phyloP scores from a whole-genome alignment of 2,113 vertebrate genomes.

The Thermophis baileyi region DNA sequence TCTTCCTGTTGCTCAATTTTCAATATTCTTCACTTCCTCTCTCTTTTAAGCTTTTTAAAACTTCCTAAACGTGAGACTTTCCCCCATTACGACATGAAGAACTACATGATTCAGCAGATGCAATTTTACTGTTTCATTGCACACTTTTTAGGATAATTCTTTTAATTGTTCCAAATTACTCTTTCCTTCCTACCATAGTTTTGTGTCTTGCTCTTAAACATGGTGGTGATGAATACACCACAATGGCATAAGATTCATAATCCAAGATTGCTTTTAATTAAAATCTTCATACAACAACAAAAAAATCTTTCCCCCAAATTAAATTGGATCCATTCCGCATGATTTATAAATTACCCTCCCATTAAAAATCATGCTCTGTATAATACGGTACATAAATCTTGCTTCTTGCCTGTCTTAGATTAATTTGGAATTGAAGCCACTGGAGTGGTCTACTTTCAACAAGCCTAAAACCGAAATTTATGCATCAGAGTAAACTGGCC shows the following conservation, averaged over 20 bases:
- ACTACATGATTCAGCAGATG: conserved; percentile 44
- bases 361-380: conserved; percentile 33
- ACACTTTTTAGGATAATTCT: conserved; percentile 12
- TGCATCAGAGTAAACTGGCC: conserved; percentile 31
- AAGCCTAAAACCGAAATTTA: conserved; percentile 40
- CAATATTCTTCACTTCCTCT: conserved; percentile 40
- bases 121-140: conserved; percentile 5
- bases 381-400: conserved; percentile 29
- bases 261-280: conserved; percentile 47
- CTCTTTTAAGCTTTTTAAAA: conserved; percentile 29
- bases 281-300: conserved; percentile 46
- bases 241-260: conserved; percentile 22
- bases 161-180: conserved; percentile 13
- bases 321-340: conserved; percentile 40
- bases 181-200: conserved; percentile 19
- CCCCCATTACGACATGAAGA: conserved; percentile 8
- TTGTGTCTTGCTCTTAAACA: conserved; percentile 20
- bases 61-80: conserved; percentile 46
- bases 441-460: fast-evolving
- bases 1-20: background rate
- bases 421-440: conserved; percentile 53
- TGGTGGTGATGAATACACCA: conserved; percentile 24
- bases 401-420: conserved; percentile 52
- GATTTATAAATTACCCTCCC: conserved; percentile 45
- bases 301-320: conserved; percentile 38